Conservation (phyloP, 2,113 vertebrate genomes). For the Tricholaema leucomelas region DNA sequence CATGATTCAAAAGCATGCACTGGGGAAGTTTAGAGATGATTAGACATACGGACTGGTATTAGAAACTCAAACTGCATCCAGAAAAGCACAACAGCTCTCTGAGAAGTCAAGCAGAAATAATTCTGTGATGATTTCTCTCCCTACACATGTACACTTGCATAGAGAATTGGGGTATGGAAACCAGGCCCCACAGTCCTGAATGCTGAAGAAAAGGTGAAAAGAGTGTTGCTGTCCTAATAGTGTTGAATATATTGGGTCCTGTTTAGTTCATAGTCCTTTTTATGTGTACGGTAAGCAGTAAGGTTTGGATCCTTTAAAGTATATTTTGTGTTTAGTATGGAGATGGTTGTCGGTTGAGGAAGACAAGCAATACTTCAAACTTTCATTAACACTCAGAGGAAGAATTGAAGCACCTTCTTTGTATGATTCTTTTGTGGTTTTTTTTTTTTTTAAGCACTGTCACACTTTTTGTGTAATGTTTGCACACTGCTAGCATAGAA, state of each 20-base stretch:
- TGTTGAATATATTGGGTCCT: background rate
- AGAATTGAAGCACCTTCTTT: background rate
- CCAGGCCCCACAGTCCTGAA: too few species aligned
- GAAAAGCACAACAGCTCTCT: background rate
- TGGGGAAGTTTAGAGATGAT: background rate
- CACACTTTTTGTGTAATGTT: background rate
- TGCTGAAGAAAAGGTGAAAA: background rate
- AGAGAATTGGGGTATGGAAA: background rate
- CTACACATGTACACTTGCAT: background rate
- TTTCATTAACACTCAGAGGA: background rate
- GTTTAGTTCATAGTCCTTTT: background rate
- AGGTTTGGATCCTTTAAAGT: background rate
- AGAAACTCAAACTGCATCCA: background rate
- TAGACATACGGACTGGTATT: background rate
- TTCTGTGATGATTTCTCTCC: background rate
- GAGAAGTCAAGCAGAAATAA: background rate
- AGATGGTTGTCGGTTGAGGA: background rate
- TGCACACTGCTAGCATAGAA: background rate
- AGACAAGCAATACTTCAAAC: background rate
- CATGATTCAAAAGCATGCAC: background rate
- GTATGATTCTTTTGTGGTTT: background rate
- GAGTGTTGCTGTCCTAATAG: background rate
- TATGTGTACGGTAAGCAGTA: background rate
- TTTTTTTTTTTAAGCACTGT: background rate
- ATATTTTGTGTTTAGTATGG: background rate